These are phyloP conservation scores for Mycalesis mineus DNA, from an alignment of 2,888 invertebrate genomes.

Conservation along the genomic window DNA sequence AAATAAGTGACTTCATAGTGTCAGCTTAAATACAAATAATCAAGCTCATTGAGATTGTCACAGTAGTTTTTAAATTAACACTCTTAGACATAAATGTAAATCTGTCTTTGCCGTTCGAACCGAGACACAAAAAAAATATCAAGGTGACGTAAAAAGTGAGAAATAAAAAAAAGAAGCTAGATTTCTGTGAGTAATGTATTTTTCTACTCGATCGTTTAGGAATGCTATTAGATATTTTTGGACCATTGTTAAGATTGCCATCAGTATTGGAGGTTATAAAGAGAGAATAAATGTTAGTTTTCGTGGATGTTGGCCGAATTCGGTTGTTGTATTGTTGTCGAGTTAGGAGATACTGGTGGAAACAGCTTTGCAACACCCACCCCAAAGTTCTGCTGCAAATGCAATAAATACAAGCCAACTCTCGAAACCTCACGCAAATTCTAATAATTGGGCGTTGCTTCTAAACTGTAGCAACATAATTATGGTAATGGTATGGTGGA, in stretches of 20 bases:
- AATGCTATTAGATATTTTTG: slow-evolving; percentile 77
- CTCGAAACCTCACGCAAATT: too few relatives aligned
- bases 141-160: slow-evolving; percentile 45
- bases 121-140: slow-evolving; percentile 41
- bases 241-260: slow-evolving; percentile 76
- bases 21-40: slow-evolving; percentile 7
- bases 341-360: slow-evolving; percentile 40
- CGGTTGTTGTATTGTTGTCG: slow-evolving; percentile 52
- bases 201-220: slow-evolving; percentile 77
- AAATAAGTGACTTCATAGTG: too few relatives aligned
- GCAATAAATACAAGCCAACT: too few relatives aligned
- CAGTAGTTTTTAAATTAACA: slow-evolving; percentile 67
- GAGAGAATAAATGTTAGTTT: slow-evolving; percentile 60
- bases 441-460: too few relatives aligned
- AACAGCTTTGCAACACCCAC: background rate
- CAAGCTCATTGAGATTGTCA: slow-evolving; percentile 62
- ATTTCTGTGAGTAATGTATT: slow-evolving; percentile 71
- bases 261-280: slow-evolving; percentile 65
- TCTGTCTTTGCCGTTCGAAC: slow-evolving; percentile 52
- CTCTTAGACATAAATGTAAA: slow-evolving; percentile 63
- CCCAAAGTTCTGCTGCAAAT: background rate
- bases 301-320: slow-evolving; percentile 55
- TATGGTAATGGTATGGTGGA: too few relatives aligned
- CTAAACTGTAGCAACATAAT: too few relatives aligned
- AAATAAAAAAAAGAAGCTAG: slow-evolving; percentile 53